Conservation (phyloP, 2,113 vertebrate species). For the Lasiurus cinereus region DNA sequence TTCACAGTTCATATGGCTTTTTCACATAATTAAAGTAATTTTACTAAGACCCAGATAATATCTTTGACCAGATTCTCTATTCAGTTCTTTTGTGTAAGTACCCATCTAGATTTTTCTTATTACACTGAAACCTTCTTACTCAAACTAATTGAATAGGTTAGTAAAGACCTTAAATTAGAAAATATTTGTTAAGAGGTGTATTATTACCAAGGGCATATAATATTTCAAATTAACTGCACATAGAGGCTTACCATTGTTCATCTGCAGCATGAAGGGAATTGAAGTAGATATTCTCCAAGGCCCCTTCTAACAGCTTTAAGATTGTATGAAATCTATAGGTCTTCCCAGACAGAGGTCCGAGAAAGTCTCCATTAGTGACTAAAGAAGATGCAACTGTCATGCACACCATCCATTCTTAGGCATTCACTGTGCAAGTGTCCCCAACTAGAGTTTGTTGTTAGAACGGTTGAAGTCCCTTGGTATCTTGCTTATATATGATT, state of each 20-base stretch:
- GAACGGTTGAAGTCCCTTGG: background rate
- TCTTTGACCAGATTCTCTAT: constrained; percentile 17
- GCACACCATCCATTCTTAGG: background rate
- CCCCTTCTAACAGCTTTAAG: background rate
- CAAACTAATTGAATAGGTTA: background rate
- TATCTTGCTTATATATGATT: constrained; percentile 46
- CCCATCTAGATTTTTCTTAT: background rate
- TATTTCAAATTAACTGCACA: constrained; percentile 40
- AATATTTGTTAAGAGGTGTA: constrained; percentile 47
- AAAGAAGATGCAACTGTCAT: background rate
- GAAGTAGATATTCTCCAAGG: background rate
- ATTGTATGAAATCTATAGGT: background rate
- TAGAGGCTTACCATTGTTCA: background rate
- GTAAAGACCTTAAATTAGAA: constrained; percentile 27
- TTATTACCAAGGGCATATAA: background rate
- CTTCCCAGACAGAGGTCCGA: background rate
- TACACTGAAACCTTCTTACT: background rate
- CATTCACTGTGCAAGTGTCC: background rate
- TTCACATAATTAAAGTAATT: constrained; percentile 29
- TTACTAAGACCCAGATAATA: background rate
- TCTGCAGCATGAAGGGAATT: background rate
- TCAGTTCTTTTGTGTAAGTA: background rate
- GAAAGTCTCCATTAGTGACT: background rate
- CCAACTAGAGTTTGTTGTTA: background rate
- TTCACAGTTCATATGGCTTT: background rate